Base-by-base conservation (phyloP, 2,113 vertebrate genomes). In the Alaudala cheleensis region DNA sequence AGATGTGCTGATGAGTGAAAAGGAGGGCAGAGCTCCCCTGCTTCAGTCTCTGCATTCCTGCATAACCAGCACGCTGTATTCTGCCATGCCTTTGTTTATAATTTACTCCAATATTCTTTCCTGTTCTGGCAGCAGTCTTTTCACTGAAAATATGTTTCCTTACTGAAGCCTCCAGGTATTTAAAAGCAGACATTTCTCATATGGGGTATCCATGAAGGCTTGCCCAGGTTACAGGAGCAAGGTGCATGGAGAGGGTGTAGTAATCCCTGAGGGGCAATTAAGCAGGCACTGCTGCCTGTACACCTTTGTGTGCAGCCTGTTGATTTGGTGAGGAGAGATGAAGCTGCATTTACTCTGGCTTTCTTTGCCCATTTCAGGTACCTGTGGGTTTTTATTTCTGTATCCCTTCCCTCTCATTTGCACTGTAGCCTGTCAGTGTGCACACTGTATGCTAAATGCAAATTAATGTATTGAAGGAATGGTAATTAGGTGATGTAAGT, bases 51-150 rank as follows among this genome's bases (percentile, higher is more conserved):
- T 31, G 82, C 4, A 1, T 56, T 39, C 34, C 71, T n/a, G 74
- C 3, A 6, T 18, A 53, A 34, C 31, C 1, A 3, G 42, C 16
- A 51, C 0, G 0, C 21, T 0, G 0, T 42, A 31, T 11, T 53
- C 33, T 0, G 0, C 50, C 2, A 0, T 15, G 45, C 42, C 70
- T 90, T 50, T 91, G 39, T 24, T 62, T 90, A 65, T 66, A 34
- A 5, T 58, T 80, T 58, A 18, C 60, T 86, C 39, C n/a, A 16
- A 1, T 34, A 21, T 54, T 58, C 34, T 86, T 56, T 44, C 64
- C 47, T 72, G 8, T 62, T 86, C 54, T 73, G 60, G 29, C 34
- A 77, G 45, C 2, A 3, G 29, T 62, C 25, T 73, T 18, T 39
- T 54, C 9, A 33, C 5, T 51, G 82, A 57, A 94, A 77, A 69